Base-by-base conservation (phyloP, 2,888 invertebrate genomes). In the Scrobipalpa atriplicella region DNA sequence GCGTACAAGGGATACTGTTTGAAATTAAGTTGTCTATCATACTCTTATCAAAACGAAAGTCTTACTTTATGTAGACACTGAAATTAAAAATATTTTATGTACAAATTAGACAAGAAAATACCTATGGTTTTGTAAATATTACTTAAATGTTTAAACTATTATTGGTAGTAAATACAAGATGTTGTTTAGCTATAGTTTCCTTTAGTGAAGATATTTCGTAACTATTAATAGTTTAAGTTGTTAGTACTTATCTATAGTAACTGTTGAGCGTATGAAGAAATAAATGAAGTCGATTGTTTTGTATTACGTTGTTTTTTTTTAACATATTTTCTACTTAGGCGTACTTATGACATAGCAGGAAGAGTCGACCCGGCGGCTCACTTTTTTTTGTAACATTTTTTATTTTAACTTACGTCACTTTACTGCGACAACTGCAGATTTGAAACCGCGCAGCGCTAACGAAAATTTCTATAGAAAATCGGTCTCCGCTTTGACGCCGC, bases 1-100 rank as follows among this genome's bases (percentile, higher is more conserved):
- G 6, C 16, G 8, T 11, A 36, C 16, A 16, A 16, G 58, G 58
- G 38, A 9, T 0, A 16, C n/a, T 7, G 58, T 58, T 58, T 58
- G 58, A 38, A 58, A 58, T 58, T 38, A 16, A 36, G 58, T 58
- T 58, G 16, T 38, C 38, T 29, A 38, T 13, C n/a, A 8, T 38
- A 38, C 58, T 38, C 58, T 11, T 56, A 56, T 58, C 38, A 58
- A 58, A 58, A 19, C 21, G 52, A 29, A 29, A 29, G 5, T 29
- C 5, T 29, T 3, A 29, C 29, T 29, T 29, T 29, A 29, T 3
- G 29, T 29, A 29, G 29, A 29, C 5, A 29, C 29, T 29, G 29
- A 29, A 29, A 5, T 29, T 29, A 29, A 5, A 29, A 29, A 29
- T 29, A 29, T 3, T 29, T 3, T 47, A 47, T 47, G 16, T 47